Conservation (phyloP, 2,113 vertebrate genomes). For the Antigone vipio region DNA sequence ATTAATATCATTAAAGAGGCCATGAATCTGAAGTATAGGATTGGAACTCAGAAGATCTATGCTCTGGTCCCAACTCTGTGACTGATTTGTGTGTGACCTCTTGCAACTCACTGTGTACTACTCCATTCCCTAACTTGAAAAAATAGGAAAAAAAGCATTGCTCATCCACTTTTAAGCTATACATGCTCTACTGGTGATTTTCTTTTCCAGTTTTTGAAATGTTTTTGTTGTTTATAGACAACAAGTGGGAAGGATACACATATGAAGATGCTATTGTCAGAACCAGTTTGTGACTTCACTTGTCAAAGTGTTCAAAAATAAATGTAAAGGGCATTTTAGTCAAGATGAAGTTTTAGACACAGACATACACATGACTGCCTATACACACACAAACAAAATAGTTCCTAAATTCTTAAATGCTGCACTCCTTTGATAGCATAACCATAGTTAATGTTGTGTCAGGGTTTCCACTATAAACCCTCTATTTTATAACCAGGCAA, state of each 20-base stretch:
- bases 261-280: not conserved
- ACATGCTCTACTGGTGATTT: not conserved
- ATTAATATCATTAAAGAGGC: not conserved
- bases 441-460: slow-evolving; percentile 51
- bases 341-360: not conserved
- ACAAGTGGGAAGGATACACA: not conserved
- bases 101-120: not conserved
- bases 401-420: slow-evolving; percentile 38
- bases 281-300: not conserved
- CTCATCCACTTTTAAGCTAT: not conserved
- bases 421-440: slow-evolving; percentile 39
- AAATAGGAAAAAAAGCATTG: not conserved
- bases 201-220: not conserved
- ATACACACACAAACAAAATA: not conserved
- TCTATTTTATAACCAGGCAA: slow-evolving; percentile 59
- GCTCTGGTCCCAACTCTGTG: not conserved
- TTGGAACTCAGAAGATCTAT: not conserved
- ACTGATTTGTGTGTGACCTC: not conserved
- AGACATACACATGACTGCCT: not conserved
- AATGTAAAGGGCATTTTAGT: not conserved
- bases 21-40: not conserved
- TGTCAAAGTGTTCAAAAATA: not conserved
- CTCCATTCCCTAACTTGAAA: not conserved
- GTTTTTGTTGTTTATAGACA: not conserved
- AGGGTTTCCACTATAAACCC: slow-evolving; percentile 69